Evolutionary conservation across 2,888 invertebrate genomes (phyloP).

Genomic region (Epinotia bilunana): DNA sequence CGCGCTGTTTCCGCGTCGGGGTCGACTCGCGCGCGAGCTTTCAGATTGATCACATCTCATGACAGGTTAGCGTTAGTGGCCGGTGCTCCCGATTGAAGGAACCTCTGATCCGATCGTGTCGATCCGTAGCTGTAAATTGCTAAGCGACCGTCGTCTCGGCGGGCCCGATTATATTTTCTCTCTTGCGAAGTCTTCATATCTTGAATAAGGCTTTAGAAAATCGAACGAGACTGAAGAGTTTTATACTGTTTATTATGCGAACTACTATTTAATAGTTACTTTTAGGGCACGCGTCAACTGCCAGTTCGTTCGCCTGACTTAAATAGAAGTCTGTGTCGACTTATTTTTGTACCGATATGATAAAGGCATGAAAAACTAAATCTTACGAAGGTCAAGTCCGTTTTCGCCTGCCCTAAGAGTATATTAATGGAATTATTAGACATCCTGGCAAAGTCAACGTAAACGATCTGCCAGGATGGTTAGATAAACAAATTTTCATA

Average conservation of each 20-base stretch:
- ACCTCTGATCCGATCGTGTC: slow-evolving; percentile 9
- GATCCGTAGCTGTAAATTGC: slow-evolving; percentile 4
- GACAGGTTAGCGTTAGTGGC: slow-evolving; percentile 37
- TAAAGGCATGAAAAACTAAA: not conserved
- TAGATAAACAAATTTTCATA: slow-evolving; percentile 17
- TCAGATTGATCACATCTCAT: slow-evolving; percentile 31
- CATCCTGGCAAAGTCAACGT: slow-evolving; percentile 31
- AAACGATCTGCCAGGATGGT: slow-evolving; percentile 20
- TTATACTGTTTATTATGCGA: slow-evolving; percentile 42
- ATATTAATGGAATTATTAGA: slow-evolving; percentile 3
- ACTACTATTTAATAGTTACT: slow-evolving; percentile 27
- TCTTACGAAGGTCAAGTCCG: not conserved
- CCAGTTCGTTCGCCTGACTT: not conserved
- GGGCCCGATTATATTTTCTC: slow-evolving; percentile 24
- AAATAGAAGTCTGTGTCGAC: not conserved
- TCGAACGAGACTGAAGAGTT: slow-evolving; percentile 45
- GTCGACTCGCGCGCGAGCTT: slow-evolving; percentile 27
- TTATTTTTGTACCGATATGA: slow-evolving; percentile 16
- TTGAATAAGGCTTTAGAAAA: slow-evolving; percentile 38
- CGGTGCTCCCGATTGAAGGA: slow-evolving; percentile 30
- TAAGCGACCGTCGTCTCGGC: slow-evolving; percentile 6
- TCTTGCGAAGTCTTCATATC: slow-evolving; percentile 39
- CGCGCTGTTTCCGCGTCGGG: slow-evolving; percentile 32
- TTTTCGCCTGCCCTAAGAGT: slow-evolving; percentile 7
- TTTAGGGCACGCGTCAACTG: slow-evolving; percentile 5